Evolutionary conservation across 1,140 invertebrate species (phyloP), one percentile per base, ranked within the genome.

Genomic region (Bombyx mandarina): DNA sequence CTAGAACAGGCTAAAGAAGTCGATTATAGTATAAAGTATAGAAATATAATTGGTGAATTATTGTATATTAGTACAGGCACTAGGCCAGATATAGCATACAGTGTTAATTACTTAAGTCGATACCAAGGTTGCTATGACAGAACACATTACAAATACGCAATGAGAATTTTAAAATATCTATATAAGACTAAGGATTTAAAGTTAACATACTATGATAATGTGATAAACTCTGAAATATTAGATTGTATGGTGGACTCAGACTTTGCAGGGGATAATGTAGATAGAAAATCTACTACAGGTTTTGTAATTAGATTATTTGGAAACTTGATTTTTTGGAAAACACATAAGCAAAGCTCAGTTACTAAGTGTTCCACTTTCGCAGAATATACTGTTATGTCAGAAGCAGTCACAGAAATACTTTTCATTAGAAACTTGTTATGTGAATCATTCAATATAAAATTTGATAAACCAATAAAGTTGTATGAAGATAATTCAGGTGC

Each of bases 211-310:
- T 45, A 45, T 45, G 45, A 45, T 45, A 45, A 45, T 45, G 45
- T 52, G 9, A 18, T 18, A 18, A 48, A 75, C 60, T 51, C 54
- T 66, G 66, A 81, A 50, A 61, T 67, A 54, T 61, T 81, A 42
- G 71, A 79, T 69, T 79, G 75, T 71, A 65, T 69, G 53, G 75
- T 76, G 54, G 78, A 81, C 63, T 62, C 79, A 60, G 77, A 83
- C 54, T 86, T 57, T 50, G 79, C 77, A 62, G 76, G 69, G 60
- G 80, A 82, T 70, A 73, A 63, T 66, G 18, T 68, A 8, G 72
- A 82, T 65, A 66, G 76, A 60, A 81, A 81, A 57, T 82, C 71
- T 54, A 81, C 76, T 43, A 61, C 73, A 26, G 75, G 75, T 58
- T 74, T 68, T 74, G 50, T 79, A n/a, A 71, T 76, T 58, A 73